Evolutionary conservation across 2,797 vertebrate genomes (phyloP), one percentile per base, ranked within the genome.

Genomic region (Balearica regulorum): DNA sequence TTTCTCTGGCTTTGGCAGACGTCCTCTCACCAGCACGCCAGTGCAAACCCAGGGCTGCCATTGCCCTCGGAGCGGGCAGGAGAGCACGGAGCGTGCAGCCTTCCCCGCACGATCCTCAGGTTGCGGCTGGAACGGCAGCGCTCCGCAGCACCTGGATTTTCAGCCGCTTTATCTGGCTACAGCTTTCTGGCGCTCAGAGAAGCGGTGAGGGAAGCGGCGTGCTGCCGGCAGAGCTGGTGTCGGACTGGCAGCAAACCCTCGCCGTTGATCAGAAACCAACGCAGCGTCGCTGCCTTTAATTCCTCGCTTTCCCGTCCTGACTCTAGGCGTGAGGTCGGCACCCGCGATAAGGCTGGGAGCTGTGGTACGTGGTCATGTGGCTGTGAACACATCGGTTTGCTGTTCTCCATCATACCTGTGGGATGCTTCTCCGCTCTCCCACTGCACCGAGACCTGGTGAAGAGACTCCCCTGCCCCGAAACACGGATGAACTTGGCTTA

Each of bases 341-440:
- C 1, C 39, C 13, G 0, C 0, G 2, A 0, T 5, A 7, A 9
- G 24, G 61, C 0, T 2, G 82, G 60, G 65, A 78, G 72, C 61
- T 15, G 44, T 0, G 29, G 3, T 6, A 2, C 0, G 0, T 2
- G 66, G 1, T 35, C 48, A 0, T 0, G 25, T 5, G 62, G n/a
- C 89, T 33, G 41, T 5, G n/a, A 31, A 16, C 29, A 1, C 0
- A 5, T 1, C 5, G 1, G 4, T 19, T 10, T 21, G 39, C 73
- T 60, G 0, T 1, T 48, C 77, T 16, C 33, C 18, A 2, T 0
- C 0, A 9, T 1, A 57, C 1, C 69, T 33, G 8, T 0, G n/a
- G 53, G 81, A 31, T 26, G 35, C 13, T 64, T 11, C 81, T 31
- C 37, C 1, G 15, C 86, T 46, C 19, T 62, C 28, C 85, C 54